These are phyloP conservation scores for Bostrychus sinensis DNA, from an alignment of 2,113 vertebrate species.

Conservation along the genomic window DNA sequence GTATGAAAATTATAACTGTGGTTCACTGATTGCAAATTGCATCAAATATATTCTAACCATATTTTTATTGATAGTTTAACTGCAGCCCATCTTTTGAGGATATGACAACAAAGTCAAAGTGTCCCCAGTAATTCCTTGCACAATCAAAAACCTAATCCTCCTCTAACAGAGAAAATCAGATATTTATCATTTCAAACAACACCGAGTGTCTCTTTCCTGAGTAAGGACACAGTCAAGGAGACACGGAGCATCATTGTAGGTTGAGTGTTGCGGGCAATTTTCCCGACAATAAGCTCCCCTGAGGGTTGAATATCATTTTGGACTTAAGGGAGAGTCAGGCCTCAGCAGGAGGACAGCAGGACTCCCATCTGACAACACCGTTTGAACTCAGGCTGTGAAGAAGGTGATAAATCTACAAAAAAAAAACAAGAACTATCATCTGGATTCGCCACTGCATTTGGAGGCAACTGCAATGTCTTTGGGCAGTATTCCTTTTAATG, in stretches of 20 bases:
- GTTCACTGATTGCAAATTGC: background rate
- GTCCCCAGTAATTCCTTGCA: slow-evolving; percentile 1
- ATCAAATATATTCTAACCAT: no score
- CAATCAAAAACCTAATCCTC: slow-evolving; percentile 21
- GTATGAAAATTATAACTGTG: background rate
- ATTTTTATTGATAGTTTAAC: background rate
- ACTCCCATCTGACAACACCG: background rate
- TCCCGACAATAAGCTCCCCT: slow-evolving; percentile 7
- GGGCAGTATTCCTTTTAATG: slow-evolving; percentile 11
- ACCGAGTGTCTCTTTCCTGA: slow-evolving; percentile 7
- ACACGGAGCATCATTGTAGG: slow-evolving; percentile 16
- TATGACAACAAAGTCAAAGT: slow-evolving; percentile 15
- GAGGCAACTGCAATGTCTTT: slow-evolving; percentile 29
- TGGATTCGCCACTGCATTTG: slow-evolving; percentile 26
- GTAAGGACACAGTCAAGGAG: slow-evolving; percentile 49
- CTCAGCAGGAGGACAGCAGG: slow-evolving; percentile 23
- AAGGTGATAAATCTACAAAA: slow-evolving; percentile 33
- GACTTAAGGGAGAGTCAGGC: slow-evolving; percentile 7
- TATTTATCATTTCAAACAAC: slow-evolving; percentile 17
- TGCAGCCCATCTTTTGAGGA: slow-evolving; percentile 7
- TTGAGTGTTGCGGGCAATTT: slow-evolving; percentile 18
- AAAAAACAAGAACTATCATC: background rate
- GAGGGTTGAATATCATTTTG: slow-evolving; percentile 17
- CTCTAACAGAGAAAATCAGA: slow-evolving; percentile 12
- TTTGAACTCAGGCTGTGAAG: slow-evolving; percentile 34